phyloP scores from a whole-genome alignment of 2,797 vertebrate genomes.

The Muscicapa comitata region DNA sequence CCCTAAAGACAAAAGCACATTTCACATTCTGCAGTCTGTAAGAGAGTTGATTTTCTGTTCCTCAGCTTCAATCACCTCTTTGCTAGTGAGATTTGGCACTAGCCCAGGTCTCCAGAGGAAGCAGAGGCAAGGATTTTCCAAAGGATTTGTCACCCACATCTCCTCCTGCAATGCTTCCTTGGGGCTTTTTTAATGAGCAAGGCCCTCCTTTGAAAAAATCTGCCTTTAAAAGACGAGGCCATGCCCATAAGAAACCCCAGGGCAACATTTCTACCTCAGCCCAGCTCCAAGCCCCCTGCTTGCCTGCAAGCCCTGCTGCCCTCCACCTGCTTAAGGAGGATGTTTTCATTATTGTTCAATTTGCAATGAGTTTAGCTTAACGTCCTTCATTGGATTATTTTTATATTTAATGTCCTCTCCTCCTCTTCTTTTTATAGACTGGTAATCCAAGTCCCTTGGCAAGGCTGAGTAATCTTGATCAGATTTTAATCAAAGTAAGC shows the following conservation, averaged over 20 bases:
- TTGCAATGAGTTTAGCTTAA: slow-evolving; percentile 26
- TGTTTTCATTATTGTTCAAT: slow-evolving; percentile 37
- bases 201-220: not conserved
- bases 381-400: slow-evolving; percentile 51
- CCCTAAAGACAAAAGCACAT: not conserved
- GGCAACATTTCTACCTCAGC: not conserved
- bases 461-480: slow-evolving; percentile 61
- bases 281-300: not conserved
- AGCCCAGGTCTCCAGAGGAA: slow-evolving; percentile 17
- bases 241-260: not conserved
- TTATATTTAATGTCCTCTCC: slow-evolving; percentile 55
- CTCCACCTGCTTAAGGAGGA: slow-evolving; percentile 11
- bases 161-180: not conserved
- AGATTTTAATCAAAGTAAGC: slow-evolving; percentile 63
- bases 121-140: slow-evolving; percentile 17
- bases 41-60: slow-evolving; percentile 18
- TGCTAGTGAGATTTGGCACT: slow-evolving; percentile 15
- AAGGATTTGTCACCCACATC: slow-evolving; percentile 43
- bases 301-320: not conserved
- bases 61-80: slow-evolving; percentile 13
- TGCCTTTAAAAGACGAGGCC: not conserved
- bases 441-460: slow-evolving; percentile 59
- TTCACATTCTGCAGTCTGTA: not conserved
- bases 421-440: slow-evolving; percentile 58
- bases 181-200: slow-evolving; percentile 7